Percentiles rank a stretch among this genome's conserved stretches.
These are phyloP conservation scores for Lycia hirtaria DNA, from an alignment of 2,888 invertebrate genomes.

Conservation along the genomic window DNA sequence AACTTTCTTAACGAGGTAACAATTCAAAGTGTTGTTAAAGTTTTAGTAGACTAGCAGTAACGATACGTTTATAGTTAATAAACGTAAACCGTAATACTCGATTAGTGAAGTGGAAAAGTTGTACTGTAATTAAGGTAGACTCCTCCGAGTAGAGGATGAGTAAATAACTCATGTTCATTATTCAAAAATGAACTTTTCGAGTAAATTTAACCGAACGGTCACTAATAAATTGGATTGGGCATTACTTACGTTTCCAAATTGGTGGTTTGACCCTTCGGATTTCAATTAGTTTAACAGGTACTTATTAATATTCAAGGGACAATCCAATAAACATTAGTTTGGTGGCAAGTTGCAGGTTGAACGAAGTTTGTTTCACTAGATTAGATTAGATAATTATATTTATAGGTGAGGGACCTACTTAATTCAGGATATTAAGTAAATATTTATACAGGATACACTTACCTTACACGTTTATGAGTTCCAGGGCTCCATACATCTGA, in stretches of 20 bases:
- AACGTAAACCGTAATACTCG: not conserved
- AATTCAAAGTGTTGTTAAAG: constrained; percentile 7
- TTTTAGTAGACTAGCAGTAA: not conserved
- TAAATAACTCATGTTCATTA: not conserved
- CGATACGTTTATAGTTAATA: not conserved
- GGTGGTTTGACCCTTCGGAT: constrained; percentile 49
- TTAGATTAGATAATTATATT: not conserved
- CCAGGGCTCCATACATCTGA: no score
- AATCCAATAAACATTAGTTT: constrained; percentile 11
- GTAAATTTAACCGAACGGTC: constrained; percentile 18
- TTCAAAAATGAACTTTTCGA: constrained; percentile 2
- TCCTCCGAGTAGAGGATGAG: not conserved
- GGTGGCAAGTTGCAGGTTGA: constrained; percentile 6
- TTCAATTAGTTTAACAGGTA: constrained; percentile 46
- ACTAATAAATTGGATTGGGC: constrained; percentile 51
- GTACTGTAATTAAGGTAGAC: no score
- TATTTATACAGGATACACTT: not conserved
- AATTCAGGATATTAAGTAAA: no score
- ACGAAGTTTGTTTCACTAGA: constrained; percentile 7
- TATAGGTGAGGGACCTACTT: no score
- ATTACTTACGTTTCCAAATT: constrained; percentile 60
- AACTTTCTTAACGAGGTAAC: constrained; percentile 34
- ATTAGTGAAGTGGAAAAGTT: not conserved
- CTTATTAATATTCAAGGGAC: constrained; percentile 61
- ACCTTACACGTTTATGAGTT: not conserved